A percentile compares a stretch with the other conserved stretches of the same genome.
Evolutionary conservation across 2,113 vertebrate genomes (phyloP).

Genomic region (Gasterosteus nipponicus): DNA sequence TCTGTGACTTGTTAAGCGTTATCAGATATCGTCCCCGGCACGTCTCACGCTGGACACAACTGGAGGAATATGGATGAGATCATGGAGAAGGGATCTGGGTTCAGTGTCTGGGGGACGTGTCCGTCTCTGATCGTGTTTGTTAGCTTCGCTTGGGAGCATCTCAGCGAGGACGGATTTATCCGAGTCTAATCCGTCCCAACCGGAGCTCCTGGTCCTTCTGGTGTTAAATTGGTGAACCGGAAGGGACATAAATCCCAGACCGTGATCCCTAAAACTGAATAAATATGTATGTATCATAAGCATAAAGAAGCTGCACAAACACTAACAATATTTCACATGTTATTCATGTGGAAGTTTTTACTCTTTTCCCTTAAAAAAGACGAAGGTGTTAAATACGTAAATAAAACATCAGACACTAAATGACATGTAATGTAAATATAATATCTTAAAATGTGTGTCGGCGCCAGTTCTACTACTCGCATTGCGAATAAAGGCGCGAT

Average conservation of each 20-base stretch:
- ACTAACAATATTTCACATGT: too few species aligned
- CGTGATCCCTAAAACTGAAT: conserved; percentile 16
- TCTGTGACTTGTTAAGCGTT: too few species aligned
- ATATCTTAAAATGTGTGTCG: too few species aligned
- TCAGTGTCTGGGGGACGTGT: background rate
- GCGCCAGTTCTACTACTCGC: too few species aligned
- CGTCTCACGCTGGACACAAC: background rate
- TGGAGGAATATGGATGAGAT: background rate
- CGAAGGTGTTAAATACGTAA: too few species aligned
- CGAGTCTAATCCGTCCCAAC: conserved; percentile 17
- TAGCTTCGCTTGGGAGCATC: conserved; percentile 15
- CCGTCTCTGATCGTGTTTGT: conserved; percentile 4
- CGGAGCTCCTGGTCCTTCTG: background rate
- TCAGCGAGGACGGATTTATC: conserved; percentile 12
- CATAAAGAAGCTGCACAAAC: background rate
- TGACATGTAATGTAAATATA: too few species aligned
- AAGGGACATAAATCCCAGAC: conserved; percentile 27
- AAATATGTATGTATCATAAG: too few species aligned
- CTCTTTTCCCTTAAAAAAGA: too few species aligned
- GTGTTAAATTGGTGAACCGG: conserved; percentile 33
- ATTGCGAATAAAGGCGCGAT: too few species aligned
- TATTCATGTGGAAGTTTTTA: too few species aligned
- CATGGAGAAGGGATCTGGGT: background rate
- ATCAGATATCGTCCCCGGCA: background rate
- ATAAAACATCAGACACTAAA: too few species aligned